phyloP scores from a whole-genome alignment of 1,140 invertebrate species.

The Trichonephila clavata region DNA sequence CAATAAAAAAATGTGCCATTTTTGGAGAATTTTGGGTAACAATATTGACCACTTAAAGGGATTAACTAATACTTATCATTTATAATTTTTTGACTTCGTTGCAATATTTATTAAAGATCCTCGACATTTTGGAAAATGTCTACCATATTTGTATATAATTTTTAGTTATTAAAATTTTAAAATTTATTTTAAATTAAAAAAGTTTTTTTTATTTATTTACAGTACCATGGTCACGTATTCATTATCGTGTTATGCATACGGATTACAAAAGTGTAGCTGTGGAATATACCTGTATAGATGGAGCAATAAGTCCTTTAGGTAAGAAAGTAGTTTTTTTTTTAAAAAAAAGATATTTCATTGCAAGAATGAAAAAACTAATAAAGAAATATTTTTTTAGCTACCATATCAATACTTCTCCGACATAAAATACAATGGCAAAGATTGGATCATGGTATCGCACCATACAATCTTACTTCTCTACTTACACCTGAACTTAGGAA shows the following conservation, averaged over 20 bases:
- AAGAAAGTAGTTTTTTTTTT: neutral
- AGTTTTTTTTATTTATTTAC: neutral
- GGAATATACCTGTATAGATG: constrained; percentile 53
- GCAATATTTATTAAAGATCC: too few species aligned
- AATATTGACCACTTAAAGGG: too few species aligned
- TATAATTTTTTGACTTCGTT: too few species aligned
- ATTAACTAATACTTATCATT: too few species aligned
- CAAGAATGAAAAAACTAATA: neutral
- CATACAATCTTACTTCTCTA: neutral
- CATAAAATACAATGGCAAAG: neutral
- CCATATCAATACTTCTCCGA: constrained; percentile 35
- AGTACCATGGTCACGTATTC: neutral
- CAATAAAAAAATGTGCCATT: too few species aligned
- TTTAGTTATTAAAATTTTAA: too few species aligned
- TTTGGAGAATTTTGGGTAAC: too few species aligned
- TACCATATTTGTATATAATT: too few species aligned
- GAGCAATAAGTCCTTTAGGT: neutral
- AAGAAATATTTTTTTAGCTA: constrained; percentile 25
- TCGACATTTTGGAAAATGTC: too few species aligned
- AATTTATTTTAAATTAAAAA: neutral
- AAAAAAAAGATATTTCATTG: neutral
- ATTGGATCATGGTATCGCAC: neutral
- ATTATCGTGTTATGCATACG: constrained; percentile 3
- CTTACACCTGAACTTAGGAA: neutral
- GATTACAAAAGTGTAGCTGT: constrained; percentile 33